Base-by-base conservation (phyloP, 2,797 vertebrate species). In the Channallabes apus region DNA sequence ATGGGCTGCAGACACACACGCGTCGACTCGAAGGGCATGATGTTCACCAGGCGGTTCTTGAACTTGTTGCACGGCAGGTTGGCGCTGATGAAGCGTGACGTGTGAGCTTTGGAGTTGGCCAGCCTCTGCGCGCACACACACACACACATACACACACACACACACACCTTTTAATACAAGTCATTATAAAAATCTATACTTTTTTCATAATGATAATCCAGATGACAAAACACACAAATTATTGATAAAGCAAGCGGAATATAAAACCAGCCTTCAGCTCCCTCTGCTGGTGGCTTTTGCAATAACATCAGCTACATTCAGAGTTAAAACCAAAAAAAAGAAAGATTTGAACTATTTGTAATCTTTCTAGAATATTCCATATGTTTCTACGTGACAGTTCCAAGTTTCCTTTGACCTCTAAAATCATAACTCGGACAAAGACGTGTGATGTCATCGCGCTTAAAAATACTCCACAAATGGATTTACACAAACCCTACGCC, bases 81-180 rank as follows among this genome's bases (percentile, higher is more conserved):
- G 91, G 95, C 95, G 89, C 97, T 99, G 95, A 99, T 98, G 96
- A 99, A 99, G 92, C 98, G 96, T 85, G 98, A 99, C 20, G 98
- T 99, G 95, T 99, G 98, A 90, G 98, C 97, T 95, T 99, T 99
- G 92, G 98, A 98, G 93, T 97, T 99, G 91, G 98, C 98, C 93
- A 99, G 94, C 91, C 97, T 91, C 98, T 99, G 94, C 90, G 89
- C 75, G 84, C 87, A 79, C 77, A 88, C 76, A 79, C 76, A 78
- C 76, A 78, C 76, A 78, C 75, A 77, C 75, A n/a, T n/a, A n/a
- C 71, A 75, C 72, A 54, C 46, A 38, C 69, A 58, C 73, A 76
- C 73, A 76, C 46, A 73, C 41, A 20, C 32, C 0, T 15, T 80
- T 79, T 38, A 79, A 41, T 79, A 79, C 3, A 18, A 32, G 32